Conservation (phyloP, 2,113 vertebrate genomes). For the Rhizomys pruinosus region DNA sequence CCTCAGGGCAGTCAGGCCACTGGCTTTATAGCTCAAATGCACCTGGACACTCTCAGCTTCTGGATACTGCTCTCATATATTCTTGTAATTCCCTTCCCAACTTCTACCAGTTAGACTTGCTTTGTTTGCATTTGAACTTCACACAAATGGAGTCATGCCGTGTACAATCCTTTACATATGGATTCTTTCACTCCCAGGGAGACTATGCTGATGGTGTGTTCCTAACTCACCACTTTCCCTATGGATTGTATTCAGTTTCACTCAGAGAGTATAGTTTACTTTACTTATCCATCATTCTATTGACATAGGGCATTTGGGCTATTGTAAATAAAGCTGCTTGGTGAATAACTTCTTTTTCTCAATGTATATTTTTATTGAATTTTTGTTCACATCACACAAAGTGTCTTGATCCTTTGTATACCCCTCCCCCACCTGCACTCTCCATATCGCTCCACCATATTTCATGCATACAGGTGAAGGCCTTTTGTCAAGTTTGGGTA, state of each 20-base stretch:
- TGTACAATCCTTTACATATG: neutral
- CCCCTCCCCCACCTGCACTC: too few relatives aligned
- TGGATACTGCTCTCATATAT: neutral
- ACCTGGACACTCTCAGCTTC: neutral
- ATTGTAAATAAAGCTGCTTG: neutral
- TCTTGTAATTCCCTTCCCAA: neutral
- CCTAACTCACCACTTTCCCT: neutral
- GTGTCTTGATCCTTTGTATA: too few relatives aligned
- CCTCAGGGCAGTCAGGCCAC: neutral
- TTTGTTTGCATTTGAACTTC: neutral
- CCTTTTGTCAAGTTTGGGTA: too few relatives aligned
- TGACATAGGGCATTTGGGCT: neutral
- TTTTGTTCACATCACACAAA: too few relatives aligned
- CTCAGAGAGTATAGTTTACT: neutral
- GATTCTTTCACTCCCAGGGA: neutral
- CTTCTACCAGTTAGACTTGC: neutral
- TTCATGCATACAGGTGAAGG: too few relatives aligned
- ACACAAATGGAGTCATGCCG: neutral
- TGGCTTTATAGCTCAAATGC: neutral
- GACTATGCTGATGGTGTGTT: neutral
- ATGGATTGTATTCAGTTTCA: neutral
- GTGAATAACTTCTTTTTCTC: too few relatives aligned
- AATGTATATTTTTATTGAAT: too few relatives aligned
- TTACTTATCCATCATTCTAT: neutral
- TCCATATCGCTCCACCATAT: too few relatives aligned